Conservation (phyloP, 2,888 invertebrate genomes). For the Idaea aversata region DNA sequence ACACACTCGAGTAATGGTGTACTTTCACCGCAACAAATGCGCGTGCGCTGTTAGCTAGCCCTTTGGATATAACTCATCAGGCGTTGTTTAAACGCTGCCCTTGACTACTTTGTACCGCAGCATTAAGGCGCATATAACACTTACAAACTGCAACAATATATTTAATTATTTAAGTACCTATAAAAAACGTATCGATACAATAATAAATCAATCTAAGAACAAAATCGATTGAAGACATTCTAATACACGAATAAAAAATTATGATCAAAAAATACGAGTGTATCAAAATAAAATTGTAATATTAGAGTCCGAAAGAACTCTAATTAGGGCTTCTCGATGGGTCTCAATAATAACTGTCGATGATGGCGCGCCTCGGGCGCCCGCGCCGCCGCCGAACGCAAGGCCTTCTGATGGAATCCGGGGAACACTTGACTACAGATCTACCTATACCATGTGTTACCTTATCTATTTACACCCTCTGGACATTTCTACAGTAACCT, state of each 20-base stretch:
- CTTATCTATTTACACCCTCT: conserved; percentile 23
- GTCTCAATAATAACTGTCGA: conserved; percentile 39
- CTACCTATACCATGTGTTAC: conserved; percentile 21
- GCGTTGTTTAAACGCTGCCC: conserved; percentile 35
- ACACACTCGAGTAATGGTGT: conserved; percentile 33
- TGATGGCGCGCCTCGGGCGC: conserved; percentile 38
- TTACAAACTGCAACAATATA: background rate
- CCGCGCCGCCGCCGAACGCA: conserved; percentile 24
- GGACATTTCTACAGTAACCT: conserved; percentile 23
- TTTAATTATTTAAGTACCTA: background rate
- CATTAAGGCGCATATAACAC: background rate
- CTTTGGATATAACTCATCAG: conserved; percentile 38
- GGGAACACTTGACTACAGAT: conserved; percentile 22
- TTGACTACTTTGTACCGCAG: conserved; percentile 32
- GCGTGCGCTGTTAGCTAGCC: conserved; percentile 29
- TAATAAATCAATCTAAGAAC: background rate
- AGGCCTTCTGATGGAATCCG: conserved; percentile 21
- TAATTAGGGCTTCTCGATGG: conserved; percentile 44
- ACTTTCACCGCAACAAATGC: conserved; percentile 47
- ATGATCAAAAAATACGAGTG: conserved; percentile 20
- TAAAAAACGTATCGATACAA: background rate
- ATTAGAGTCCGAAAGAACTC: conserved; percentile 40
- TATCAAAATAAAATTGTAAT: conserved; percentile 28
- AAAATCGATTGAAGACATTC: conserved; percentile 10
- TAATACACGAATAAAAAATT: conserved; percentile 13